Conservation (phyloP, 2,113 vertebrate genomes). For the Notarius quadriscutis region DNA sequence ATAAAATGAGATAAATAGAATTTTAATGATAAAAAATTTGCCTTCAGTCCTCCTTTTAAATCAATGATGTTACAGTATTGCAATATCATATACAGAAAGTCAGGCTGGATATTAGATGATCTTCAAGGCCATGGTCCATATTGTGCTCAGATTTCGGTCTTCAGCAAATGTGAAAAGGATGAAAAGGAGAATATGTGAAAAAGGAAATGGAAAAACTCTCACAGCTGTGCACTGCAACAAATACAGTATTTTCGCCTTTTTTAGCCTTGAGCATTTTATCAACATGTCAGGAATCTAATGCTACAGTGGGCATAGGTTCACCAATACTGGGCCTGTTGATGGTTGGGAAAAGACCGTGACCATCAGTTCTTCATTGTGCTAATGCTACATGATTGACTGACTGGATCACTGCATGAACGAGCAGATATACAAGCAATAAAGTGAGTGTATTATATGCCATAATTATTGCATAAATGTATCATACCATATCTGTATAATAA, state of each 20-base stretch:
- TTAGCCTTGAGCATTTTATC: background rate
- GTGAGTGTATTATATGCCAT: background rate
- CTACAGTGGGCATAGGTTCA: background rate
- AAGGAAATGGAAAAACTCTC: background rate
- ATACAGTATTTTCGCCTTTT: background rate
- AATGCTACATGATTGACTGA: background rate
- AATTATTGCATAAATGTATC: background rate
- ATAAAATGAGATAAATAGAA: too few relatives aligned
- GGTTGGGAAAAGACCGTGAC: background rate
- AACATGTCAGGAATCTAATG: background rate
- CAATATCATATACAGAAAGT: background rate
- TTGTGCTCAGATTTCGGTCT: background rate
- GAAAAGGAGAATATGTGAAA: background rate
- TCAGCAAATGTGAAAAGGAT: background rate
- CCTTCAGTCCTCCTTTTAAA: background rate
- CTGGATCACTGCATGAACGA: background rate
- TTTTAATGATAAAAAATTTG: too few relatives aligned
- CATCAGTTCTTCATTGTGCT: too few relatives aligned
- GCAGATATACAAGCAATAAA: background rate
- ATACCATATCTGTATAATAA: background rate
- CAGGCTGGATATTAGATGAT: background rate
- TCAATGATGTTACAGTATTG: background rate
- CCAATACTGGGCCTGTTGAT: background rate
- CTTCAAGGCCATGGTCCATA: background rate
- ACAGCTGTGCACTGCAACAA: background rate